Evolutionary conservation across 2,113 vertebrate species (phyloP).

Genomic region (Suricata suricatta): DNA sequence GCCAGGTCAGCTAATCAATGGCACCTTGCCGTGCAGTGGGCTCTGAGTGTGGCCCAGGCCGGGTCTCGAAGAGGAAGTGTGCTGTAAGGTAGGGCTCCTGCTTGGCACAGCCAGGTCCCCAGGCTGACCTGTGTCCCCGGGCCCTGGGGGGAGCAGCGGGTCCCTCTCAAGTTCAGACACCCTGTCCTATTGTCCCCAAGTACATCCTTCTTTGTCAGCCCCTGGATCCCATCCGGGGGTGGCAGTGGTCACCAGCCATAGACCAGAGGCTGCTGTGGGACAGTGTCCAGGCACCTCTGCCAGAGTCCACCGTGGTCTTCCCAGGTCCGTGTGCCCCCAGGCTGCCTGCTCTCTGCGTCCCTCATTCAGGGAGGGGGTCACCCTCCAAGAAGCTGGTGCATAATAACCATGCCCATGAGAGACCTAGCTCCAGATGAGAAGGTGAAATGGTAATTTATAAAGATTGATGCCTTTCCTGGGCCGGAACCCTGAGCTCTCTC

Average conservation of each 20-base stretch:
- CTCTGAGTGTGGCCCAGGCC: not conserved
- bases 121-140: not conserved
- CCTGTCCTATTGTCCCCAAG: not conserved
- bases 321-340: not conserved
- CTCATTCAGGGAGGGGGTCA: not conserved
- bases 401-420: rapidly evolving
- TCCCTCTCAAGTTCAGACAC: not conserved
- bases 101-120: not conserved
- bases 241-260: not conserved
- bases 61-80: not conserved
- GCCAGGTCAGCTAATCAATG: not conserved
- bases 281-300: no score
- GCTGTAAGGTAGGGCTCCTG: not conserved
- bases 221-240: not conserved
- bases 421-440: not conserved
- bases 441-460: not conserved
- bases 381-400: not conserved
- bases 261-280: not conserved
- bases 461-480: not conserved
- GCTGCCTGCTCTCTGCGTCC: no score
- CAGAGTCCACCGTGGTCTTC: not conserved
- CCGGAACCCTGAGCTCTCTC: not conserved
- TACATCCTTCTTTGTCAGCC: not conserved
- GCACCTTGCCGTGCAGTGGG: not conserved
- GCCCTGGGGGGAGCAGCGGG: not conserved